phyloP scores from a whole-genome alignment of 2,888 invertebrate species.

The Trisateles emortualis region DNA sequence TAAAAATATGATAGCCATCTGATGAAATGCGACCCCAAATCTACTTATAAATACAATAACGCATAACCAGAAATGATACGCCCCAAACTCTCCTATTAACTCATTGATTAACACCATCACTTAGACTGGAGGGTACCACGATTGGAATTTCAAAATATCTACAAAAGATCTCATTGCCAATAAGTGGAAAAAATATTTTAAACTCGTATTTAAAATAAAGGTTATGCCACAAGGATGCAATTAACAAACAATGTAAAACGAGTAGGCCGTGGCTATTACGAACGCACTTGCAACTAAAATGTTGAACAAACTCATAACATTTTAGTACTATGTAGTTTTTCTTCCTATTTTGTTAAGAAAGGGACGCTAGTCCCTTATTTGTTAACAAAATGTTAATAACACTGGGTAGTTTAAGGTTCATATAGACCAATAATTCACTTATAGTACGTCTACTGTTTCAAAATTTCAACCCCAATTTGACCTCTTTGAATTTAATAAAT shows the following conservation, averaged over 20 bases:
- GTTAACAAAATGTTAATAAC: no score
- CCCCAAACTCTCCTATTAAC: slow-evolving; percentile 67
- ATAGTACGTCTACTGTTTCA: no score
- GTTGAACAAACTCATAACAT: no score
- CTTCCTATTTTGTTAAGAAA: no score
- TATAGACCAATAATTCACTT: no score
- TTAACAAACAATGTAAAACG: neutral
- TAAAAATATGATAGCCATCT: slow-evolving; percentile 83
- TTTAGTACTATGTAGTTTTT: no score
- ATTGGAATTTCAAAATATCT: neutral
- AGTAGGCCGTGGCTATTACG: neutral
- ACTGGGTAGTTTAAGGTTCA: no score
- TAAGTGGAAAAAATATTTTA: neutral
- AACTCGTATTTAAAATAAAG: neutral
- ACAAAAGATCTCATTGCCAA: neutral
- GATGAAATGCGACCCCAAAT: slow-evolving; percentile 83
- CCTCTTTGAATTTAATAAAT: no score
- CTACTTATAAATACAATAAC: slow-evolving; percentile 74
- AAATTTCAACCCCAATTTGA: no score
- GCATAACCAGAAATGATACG: slow-evolving; percentile 58
- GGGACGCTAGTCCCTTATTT: no score
- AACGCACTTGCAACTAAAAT: no score
- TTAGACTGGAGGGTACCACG: neutral
- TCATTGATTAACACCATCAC: slow-evolving; percentile 56
- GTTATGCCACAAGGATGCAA: neutral